Conservation (phyloP, 1,140 invertebrate species). For the Anastrepha ludens region DNA sequence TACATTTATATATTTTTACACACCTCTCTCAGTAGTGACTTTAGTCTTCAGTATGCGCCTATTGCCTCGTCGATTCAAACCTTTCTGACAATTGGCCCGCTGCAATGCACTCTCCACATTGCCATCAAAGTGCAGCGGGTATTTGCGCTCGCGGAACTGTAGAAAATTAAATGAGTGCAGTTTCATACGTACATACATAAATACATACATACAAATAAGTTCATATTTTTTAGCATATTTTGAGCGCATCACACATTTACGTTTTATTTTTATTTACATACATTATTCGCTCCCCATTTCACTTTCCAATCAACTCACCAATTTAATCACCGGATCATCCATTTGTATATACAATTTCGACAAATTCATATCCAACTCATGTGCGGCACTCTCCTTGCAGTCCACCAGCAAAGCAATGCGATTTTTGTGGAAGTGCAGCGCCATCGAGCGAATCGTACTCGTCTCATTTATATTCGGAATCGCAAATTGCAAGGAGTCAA, state of each 20-base stretch:
- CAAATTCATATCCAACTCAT: conserved; percentile 71
- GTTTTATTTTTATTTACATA: too few species aligned
- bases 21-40: conserved; percentile 69
- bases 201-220: neutral
- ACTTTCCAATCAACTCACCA: conserved; percentile 63
- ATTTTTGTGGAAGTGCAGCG: conserved; percentile 70
- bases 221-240: neutral
- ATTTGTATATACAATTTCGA: conserved; percentile 72
- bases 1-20: neutral
- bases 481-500: conserved; percentile 70
- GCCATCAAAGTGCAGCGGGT: conserved; percentile 75
- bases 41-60: conserved; percentile 71
- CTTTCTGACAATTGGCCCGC: conserved; percentile 72
- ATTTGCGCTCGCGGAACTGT: conserved; percentile 76
- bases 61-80: conserved; percentile 66
- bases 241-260: too few species aligned
- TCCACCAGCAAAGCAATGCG: conserved; percentile 70
- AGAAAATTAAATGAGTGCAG: neutral
- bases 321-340: conserved; percentile 70
- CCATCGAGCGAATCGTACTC: conserved; percentile 71
- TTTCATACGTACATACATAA: too few species aligned
- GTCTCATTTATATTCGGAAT: conserved; percentile 73
- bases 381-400: conserved; percentile 70
- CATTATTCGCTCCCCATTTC: too few species aligned
- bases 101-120: conserved; percentile 71